A percentile compares a stretch with the other conserved stretches of the same genome.
These are phyloP conservation scores for Hiodon tergisus DNA, from an alignment of 2,113 vertebrate species.

Conservation along the genomic window DNA sequence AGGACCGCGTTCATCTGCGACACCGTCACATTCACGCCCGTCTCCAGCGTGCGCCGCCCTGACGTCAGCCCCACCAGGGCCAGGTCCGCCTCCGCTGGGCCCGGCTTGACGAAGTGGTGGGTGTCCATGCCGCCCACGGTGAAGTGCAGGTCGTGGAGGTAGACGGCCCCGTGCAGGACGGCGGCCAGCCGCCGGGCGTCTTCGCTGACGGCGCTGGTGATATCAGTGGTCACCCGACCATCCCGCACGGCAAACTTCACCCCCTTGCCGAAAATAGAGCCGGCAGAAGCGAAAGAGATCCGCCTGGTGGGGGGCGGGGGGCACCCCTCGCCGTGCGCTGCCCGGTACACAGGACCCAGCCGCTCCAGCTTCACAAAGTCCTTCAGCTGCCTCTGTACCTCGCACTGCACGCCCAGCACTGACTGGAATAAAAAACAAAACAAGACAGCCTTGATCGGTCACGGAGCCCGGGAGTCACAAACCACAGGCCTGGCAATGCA, in stretches of 20 bases:
- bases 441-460: conserved; percentile 31
- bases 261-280: conserved; percentile 88
- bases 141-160: conserved; percentile 89
- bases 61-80: conserved; percentile 87
- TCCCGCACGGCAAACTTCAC: conserved; percentile 91
- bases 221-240: conserved; percentile 81
- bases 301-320: conserved; percentile 59
- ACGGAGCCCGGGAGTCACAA: conserved; percentile 21
- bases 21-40: conserved; percentile 90
- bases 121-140: conserved; percentile 84
- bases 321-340: conserved; percentile 79
- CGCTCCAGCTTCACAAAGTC: conserved; percentile 91
- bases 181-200: conserved; percentile 85
- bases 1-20: conserved; percentile 91
- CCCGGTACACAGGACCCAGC: conserved; percentile 81
- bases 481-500: no score
- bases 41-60: conserved; percentile 87
- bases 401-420: conserved; percentile 89
- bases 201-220: conserved; percentile 90
- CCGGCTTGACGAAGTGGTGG: conserved; percentile 89
- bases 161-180: conserved; percentile 81
- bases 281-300: conserved; percentile 74
- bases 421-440: conserved; percentile 63
- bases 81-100: conserved; percentile 79
- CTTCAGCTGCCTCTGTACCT: conserved; percentile 95